A percentile compares a stretch with the other conserved stretches of the same genome.
Conservation (phyloP, 2,113 vertebrate genomes). For the Actenoides hombroni region DNA sequence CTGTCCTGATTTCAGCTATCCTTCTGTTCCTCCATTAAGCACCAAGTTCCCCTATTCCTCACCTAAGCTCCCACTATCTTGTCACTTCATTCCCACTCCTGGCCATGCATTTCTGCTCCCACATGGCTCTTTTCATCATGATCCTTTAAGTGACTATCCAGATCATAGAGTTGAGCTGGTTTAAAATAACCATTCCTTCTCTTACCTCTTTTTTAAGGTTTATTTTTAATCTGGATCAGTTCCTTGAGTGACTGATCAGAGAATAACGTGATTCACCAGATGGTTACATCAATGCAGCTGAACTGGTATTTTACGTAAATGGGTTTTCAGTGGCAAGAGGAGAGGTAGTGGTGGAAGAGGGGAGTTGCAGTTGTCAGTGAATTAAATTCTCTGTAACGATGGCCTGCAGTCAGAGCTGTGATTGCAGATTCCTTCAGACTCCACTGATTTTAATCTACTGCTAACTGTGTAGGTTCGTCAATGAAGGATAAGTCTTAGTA, state of each 20-base stretch:
- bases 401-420: neutral
- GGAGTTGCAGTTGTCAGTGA: neutral
- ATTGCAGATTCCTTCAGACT: neutral
- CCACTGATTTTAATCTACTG: constrained; percentile 5
- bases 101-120: neutral
- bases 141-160: neutral
- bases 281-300: neutral
- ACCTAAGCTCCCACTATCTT: neutral
- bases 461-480: neutral
- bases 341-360: neutral
- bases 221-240: neutral
- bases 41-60: neutral
- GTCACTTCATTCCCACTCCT: neutral
- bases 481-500: neutral
- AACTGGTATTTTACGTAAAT: neutral
- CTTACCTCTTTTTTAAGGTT: neutral
- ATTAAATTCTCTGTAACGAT: neutral
- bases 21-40: neutral
- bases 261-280: neutral
- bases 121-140: neutral
- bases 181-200: neutral
- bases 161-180: neutral
- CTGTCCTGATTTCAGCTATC: neutral
- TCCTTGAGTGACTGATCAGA: neutral
- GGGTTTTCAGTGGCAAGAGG: neutral